Percentiles rank a stretch among this genome's conserved stretches.
phyloP scores from a whole-genome alignment of 1,140 invertebrate genomes.

The Listronotus bonariensis region DNA sequence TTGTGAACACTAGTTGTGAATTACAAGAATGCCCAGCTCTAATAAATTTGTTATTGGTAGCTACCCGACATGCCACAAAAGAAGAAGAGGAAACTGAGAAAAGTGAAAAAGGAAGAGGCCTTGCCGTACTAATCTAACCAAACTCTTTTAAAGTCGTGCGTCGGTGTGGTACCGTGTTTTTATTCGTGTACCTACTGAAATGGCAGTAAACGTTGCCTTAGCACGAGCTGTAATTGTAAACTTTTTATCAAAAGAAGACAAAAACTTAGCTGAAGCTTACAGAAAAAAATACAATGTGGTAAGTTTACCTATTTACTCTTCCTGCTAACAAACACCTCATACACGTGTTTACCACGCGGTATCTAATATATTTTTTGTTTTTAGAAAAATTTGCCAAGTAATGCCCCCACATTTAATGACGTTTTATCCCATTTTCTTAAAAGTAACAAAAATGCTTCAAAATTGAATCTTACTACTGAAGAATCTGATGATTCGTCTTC shows the following conservation, averaged over 20 bases:
- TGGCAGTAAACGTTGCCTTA: slow-evolving; percentile 41
- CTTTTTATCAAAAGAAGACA: slow-evolving; percentile 63
- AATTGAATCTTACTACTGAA: slow-evolving; percentile 31
- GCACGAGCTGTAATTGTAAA: slow-evolving; percentile 60
- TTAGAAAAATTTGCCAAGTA: slow-evolving; percentile 32
- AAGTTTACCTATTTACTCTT: slow-evolving; percentile 50
- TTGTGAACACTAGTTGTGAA: no score
- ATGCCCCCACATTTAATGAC: slow-evolving; percentile 40
- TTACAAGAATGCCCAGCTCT: no score
- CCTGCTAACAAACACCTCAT: neutral
- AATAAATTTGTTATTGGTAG: no score
- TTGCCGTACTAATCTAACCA: neutral
- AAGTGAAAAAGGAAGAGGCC: no score
- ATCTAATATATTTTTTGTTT: slow-evolving; percentile 12
- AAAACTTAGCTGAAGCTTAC: slow-evolving; percentile 62
- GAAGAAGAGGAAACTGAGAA: no score
- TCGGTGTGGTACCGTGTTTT: slow-evolving; percentile 9
- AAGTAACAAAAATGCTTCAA: slow-evolving; percentile 37
- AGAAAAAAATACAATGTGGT: slow-evolving; percentile 67
- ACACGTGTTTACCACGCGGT: slow-evolving; percentile 20
- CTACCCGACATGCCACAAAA: no score
- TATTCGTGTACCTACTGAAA: slow-evolving; percentile 17
- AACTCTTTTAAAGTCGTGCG: neutral
- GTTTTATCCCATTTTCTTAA: slow-evolving; percentile 42
- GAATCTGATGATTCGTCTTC: slow-evolving; percentile 42